These are phyloP conservation scores for Chymomyza fuscimana DNA, from an alignment of 2,888 invertebrate species.

Conservation along the genomic window DNA sequence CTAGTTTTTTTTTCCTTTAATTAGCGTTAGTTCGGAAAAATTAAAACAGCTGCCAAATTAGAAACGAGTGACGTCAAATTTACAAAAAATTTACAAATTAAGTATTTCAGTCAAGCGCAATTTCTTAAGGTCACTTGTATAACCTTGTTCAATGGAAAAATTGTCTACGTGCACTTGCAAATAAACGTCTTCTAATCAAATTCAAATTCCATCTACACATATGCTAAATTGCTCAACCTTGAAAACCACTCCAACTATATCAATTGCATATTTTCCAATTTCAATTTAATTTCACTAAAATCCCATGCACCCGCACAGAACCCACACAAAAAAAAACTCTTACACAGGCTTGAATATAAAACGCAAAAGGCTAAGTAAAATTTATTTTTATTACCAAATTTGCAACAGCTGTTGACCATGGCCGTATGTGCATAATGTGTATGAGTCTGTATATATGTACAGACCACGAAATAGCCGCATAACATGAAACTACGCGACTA, in stretches of 20 bases:
- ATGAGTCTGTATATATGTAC: neutral
- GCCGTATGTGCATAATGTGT: neutral
- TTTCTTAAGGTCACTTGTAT: no score
- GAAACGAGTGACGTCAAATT: no score
- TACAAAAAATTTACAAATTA: no score
- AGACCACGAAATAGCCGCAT: constrained; percentile 58
- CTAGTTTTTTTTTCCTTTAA: no score
- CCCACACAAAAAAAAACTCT: constrained; percentile 7
- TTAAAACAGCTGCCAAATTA: no score
- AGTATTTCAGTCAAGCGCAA: no score
- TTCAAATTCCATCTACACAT: neutral
- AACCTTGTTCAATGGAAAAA: no score
- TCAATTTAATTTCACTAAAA: constrained; percentile 60
- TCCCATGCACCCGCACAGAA: constrained; percentile 32
- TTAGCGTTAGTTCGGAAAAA: no score
- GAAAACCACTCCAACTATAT: neutral
- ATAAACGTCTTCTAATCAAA: no score
- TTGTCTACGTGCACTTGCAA: no score
- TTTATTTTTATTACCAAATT: constrained; percentile 63
- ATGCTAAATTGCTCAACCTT: neutral
- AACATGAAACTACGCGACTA: constrained; percentile 43
- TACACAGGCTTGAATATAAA: constrained; percentile 23
- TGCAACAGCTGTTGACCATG: constrained; percentile 58
- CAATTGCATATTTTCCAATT: constrained; percentile 16
- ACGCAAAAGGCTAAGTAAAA: constrained; percentile 61